Percentiles rank a stretch among this genome's conserved stretches.
Conservation (phyloP, 2,113 vertebrate species). For the Tringa solitaria region DNA sequence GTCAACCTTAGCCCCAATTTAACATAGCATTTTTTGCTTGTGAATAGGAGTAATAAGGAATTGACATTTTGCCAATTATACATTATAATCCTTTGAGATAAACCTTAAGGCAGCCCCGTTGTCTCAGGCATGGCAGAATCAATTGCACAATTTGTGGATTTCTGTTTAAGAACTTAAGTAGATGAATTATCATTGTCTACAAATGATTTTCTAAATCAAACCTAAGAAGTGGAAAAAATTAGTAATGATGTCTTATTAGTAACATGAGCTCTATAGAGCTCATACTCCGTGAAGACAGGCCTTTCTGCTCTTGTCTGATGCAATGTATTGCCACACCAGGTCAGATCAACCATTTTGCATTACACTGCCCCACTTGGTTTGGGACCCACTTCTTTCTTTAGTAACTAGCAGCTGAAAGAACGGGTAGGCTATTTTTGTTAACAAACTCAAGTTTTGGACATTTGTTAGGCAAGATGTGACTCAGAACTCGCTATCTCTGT, state of each 20-base stretch:
- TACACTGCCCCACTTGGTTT: not conserved
- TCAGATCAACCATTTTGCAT: not conserved
- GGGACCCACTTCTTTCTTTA: not conserved
- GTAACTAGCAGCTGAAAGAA: not conserved
- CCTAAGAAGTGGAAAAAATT: constrained; percentile 21
- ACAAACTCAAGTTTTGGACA: not conserved
- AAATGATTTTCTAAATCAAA: constrained; percentile 24
- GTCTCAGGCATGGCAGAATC: constrained; percentile 9
- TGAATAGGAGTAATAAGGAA: constrained; percentile 2
- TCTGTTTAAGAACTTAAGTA: constrained; percentile 31
- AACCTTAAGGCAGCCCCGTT: not conserved
- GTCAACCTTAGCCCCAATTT: not conserved
- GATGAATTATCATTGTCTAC: constrained; percentile 5
- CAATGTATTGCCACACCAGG: not conserved
- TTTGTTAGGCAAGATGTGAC: not conserved
- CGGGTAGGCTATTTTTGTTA: not conserved
- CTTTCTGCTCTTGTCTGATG: not conserved
- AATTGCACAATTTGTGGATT: constrained; percentile 29
- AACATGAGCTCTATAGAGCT: not conserved
- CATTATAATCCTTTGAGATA: constrained; percentile 8
- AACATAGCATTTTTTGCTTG: not conserved
- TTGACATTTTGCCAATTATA: constrained; percentile 34
- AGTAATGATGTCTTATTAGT: not conserved
- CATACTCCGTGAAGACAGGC: not conserved
- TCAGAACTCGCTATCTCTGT: not conserved